Percentiles rank a stretch among this genome's conserved stretches.
phyloP scores from a whole-genome alignment of 2,888 invertebrate species.

The Pseudanteris insignis region DNA sequence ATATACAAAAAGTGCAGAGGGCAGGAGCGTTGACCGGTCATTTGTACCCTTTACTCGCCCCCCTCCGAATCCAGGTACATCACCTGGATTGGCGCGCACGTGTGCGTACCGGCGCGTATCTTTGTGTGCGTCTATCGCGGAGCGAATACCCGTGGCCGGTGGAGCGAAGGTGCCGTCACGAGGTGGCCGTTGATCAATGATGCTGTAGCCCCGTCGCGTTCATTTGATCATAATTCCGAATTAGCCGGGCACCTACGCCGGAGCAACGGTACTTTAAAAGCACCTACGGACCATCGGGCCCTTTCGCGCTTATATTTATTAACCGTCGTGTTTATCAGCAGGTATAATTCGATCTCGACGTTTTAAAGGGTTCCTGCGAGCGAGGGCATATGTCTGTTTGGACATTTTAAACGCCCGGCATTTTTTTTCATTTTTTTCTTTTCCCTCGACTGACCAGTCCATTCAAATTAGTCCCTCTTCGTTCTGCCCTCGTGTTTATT shows the following conservation, averaged over 20 bases:
- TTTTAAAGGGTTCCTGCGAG: conserved; percentile 16
- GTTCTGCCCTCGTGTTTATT: conserved; percentile 10
- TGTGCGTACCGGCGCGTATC: conserved; percentile 2
- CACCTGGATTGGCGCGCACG: conserved; percentile 22
- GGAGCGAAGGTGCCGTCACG: conserved; percentile 38
- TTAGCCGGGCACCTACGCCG: conserved; percentile 8
- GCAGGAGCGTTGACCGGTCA: conserved; percentile 65
- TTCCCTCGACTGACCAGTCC: conserved; percentile 5
- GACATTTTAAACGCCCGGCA: background rate
- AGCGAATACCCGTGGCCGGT: conserved; percentile 50
- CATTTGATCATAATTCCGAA: conserved; percentile 27
- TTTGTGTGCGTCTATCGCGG: conserved; percentile 45
- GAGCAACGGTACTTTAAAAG: conserved; percentile 34
- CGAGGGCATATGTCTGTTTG: background rate
- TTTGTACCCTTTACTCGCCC: conserved; percentile 49
- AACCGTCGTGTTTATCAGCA: conserved; percentile 3
- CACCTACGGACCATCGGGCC: conserved; percentile 10
- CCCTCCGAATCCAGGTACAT: conserved; percentile 46
- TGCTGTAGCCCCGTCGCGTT: conserved; percentile 12
- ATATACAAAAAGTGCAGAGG: conserved; percentile 58
- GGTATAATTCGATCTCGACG: conserved; percentile 9
- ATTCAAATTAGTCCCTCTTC: conserved; percentile 8
- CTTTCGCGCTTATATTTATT: conserved; percentile 5
- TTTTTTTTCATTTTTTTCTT: conserved; percentile 9
- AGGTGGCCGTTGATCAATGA: conserved; percentile 51